Percentiles rank a stretch among this genome's conserved stretches.
These are phyloP conservation scores for Nipponacmea schrenckii DNA, from an alignment of 2,888 invertebrate genomes.

Conservation along the genomic window DNA sequence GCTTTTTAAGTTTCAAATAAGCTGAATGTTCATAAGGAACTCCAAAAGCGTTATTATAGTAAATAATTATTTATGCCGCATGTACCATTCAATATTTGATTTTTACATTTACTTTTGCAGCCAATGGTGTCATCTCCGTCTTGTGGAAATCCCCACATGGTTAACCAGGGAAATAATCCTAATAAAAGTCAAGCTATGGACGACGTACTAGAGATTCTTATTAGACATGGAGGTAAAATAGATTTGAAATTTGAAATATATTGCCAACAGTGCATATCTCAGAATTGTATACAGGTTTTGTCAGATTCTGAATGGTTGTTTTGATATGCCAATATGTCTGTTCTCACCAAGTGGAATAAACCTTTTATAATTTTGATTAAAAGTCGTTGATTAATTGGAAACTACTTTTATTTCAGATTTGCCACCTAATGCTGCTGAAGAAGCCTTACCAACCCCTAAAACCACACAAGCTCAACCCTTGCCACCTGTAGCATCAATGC, in stretches of 20 bases:
- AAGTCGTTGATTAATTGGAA: not conserved
- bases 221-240: slow-evolving; percentile 80
- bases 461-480: slow-evolving; percentile 40
- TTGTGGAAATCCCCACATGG: no score
- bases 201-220: slow-evolving; percentile 92
- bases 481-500: slow-evolving; percentile 34
- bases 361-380: no score
- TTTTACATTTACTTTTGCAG: no score
- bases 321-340: no score
- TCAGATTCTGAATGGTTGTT: not conserved
- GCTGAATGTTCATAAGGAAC: not conserved
- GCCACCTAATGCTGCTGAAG: slow-evolving; percentile 86
- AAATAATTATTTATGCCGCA: not conserved
- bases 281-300: not conserved
- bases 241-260: no score
- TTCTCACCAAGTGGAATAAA: no score
- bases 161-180: not conserved
- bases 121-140: no score
- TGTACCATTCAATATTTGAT: no score
- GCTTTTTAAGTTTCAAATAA: not conserved
- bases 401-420: slow-evolving; percentile 73
- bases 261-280: not conserved
- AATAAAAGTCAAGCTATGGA: slow-evolving; percentile 84
- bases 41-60: no score
- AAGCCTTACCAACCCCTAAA: slow-evolving; percentile 73